phyloP scores from a whole-genome alignment of 2,797 vertebrate species.

The Syngnathus rostellatus region DNA sequence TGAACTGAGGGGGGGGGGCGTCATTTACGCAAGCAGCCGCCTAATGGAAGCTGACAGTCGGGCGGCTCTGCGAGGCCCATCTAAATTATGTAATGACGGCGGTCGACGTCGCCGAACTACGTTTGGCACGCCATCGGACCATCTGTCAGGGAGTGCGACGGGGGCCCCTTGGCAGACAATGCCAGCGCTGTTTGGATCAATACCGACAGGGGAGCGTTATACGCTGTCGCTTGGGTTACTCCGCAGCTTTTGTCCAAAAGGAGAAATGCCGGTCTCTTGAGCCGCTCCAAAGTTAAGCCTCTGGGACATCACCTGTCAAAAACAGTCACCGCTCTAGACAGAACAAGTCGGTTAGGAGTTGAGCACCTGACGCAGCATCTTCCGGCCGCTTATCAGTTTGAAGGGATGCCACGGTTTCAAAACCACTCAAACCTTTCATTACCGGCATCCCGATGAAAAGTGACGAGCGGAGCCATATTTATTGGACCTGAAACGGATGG shows the following conservation, averaged over 20 bases:
- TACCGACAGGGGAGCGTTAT: slow-evolving; percentile 12
- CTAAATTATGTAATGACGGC: slow-evolving; percentile 41
- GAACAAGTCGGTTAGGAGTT: neutral
- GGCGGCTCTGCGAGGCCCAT: slow-evolving; percentile 16
- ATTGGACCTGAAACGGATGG: slow-evolving; percentile 1
- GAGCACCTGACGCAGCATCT: neutral
- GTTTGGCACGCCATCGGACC: slow-evolving; percentile 53
- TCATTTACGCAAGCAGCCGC: neutral
- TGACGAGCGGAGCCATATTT: slow-evolving; percentile 2
- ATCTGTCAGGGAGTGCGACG: slow-evolving; percentile 60
- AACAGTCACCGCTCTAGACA: too few species aligned
- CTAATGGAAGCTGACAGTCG: slow-evolving; percentile 19
- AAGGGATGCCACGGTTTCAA: neutral
- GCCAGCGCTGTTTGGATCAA: slow-evolving; percentile 50
- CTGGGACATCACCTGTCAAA: neutral
- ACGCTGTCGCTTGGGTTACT: neutral
- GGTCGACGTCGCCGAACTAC: slow-evolving; percentile 43
- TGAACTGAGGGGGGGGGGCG: too few species aligned
- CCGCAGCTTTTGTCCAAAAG: slow-evolving; percentile 4
- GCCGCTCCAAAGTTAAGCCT: neutral
- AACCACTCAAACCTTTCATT: too few species aligned
- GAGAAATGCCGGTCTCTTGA: neutral
- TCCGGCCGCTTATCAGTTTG: neutral
- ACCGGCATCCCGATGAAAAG: slow-evolving; percentile 18
- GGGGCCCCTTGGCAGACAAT: slow-evolving; percentile 43